These are phyloP conservation scores for Zosterops borbonicus DNA, from an alignment of 2,113 vertebrate genomes.

Conservation along the genomic window DNA sequence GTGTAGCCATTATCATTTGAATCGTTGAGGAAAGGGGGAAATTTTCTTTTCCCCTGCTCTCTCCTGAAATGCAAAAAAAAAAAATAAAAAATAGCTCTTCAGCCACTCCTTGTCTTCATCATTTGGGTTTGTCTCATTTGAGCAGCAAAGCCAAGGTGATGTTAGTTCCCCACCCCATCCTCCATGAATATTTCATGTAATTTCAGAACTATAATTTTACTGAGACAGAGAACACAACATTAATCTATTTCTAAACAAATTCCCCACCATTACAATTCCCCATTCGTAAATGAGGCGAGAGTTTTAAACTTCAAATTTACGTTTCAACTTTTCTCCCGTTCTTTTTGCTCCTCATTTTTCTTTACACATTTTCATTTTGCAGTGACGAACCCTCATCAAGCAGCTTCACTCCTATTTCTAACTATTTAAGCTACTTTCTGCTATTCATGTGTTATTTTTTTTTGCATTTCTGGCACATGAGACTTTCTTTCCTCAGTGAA, in stretches of 20 bases:
- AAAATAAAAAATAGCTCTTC: conserved; percentile 11
- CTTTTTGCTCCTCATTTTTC: not conserved
- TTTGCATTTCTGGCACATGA: not conserved
- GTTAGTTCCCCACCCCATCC: not conserved
- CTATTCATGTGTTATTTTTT: not conserved
- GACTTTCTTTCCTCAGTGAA: not conserved
- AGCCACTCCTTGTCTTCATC: not conserved
- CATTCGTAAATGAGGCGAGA: conserved; percentile 12
- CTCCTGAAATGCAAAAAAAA: conserved; percentile 20
- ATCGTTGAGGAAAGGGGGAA: conserved; percentile 31
- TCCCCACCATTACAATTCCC: not conserved
- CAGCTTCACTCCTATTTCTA: not conserved
- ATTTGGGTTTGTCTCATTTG: not conserved
- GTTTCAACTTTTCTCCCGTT: not conserved
- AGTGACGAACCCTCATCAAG: not conserved
- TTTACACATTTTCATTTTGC: not conserved
- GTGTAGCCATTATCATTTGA: conserved; percentile 38
- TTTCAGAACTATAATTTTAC: conserved; percentile 40
- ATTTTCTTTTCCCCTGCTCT: not conserved
- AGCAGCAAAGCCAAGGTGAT: conserved; percentile 38
- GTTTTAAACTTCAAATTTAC: conserved; percentile 16
- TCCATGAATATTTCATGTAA: conserved; percentile 64
- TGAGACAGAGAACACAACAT: conserved; percentile 6
- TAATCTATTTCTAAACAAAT: conserved; percentile 45
- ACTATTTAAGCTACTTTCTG: not conserved